Base-by-base conservation (phyloP, 2,113 vertebrate species). In the Gobiocypris rarus region DNA sequence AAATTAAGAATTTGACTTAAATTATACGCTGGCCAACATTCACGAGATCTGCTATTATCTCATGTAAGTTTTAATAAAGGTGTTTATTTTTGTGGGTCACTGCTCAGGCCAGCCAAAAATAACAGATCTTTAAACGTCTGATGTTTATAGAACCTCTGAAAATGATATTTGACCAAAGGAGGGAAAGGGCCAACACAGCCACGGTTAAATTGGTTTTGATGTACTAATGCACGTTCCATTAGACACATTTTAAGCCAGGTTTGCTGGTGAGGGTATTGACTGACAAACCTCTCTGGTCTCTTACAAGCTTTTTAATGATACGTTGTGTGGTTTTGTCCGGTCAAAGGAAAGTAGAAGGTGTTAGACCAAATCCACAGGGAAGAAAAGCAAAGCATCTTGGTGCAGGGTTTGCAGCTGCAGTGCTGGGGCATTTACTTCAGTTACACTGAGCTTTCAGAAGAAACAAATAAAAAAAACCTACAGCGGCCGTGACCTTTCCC, bases 191-290 rank as follows among this genome's bases (percentile, higher is more conserved):
- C 13, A 8, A 26, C 4, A 19, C 1, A 41, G 22, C 14, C 38
- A 43, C n/a, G 11, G n/a, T 43, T 78, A 26, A 78, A 78, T 61
- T 61, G 34, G 22, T 45, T 56, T 56, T 48, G n/a, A 52, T 26
- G 67, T 19, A 79, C 81, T 83, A 75, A 83, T 75, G 71, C 71
- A 54, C 19, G 9, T 34, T 65, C 58, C 71, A 83, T 83, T 75
- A 75, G 31, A 52, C 8, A 4, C 28, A 50, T 63, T 75, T 83
- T 24, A 45, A 61, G 24, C 10, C 22, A 13, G 70, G 38, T 45
- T 48, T 43, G 19, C 45, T 38, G 82, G 56, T 7, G 22, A 52
- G 31, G 31, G 43, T 74, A 83, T 50, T 75, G 43, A 75, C 41
- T 31, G 82, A 50, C 56, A 63, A 61, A 48, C 61, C 48, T 61